Evolutionary conservation across 2,888 invertebrate genomes (phyloP).

Genomic region (Lasioglossum pauxillum): DNA sequence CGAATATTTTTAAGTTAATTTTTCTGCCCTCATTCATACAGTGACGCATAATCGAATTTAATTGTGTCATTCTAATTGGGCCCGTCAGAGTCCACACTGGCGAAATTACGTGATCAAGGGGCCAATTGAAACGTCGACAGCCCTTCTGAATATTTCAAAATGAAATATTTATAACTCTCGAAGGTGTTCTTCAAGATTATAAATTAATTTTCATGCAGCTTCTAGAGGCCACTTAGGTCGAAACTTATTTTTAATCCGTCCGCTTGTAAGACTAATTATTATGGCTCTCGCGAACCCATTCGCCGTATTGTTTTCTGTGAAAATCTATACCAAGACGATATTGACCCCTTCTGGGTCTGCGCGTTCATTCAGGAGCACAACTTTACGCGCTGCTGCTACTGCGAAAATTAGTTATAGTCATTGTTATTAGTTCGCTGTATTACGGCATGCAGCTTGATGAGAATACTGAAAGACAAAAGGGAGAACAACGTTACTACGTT

Average conservation of each 20-base stretch:
- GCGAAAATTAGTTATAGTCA: neutral
- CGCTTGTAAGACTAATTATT: neutral
- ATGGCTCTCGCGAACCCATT: neutral
- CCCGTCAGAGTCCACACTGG: neutral
- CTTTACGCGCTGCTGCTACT: neutral
- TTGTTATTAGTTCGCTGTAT: neutral
- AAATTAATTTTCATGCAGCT: neutral
- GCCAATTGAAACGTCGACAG: neutral
- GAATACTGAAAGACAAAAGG: neutral
- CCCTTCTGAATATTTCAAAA: neutral
- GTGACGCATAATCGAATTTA: neutral
- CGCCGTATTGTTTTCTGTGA: neutral
- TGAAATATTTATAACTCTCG: neutral
- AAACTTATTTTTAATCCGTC: neutral
- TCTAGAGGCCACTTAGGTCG: neutral
- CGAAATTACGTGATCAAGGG: neutral
- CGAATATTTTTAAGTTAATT: neutral
- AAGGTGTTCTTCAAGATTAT: neutral
- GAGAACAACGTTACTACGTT: neutral
- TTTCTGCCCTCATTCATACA: neutral
- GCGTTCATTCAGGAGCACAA: neutral
- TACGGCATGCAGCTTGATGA: neutral
- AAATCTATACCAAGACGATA: neutral
- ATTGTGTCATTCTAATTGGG: neutral
- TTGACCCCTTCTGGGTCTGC: neutral